phyloP scores from a whole-genome alignment of 2,113 vertebrate genomes.

The Neogale vison region DNA sequence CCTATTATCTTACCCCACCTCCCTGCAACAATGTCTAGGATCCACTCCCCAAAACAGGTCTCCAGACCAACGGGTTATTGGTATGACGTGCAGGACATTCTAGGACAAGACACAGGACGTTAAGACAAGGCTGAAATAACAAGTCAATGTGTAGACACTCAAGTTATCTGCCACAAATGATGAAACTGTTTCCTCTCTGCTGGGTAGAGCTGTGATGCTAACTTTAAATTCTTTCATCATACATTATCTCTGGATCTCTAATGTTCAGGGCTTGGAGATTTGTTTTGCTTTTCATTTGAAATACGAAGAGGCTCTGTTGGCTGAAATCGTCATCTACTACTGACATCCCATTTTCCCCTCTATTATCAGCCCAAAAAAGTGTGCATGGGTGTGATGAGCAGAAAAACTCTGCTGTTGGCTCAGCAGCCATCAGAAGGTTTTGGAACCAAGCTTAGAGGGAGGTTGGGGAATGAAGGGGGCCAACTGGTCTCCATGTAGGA shows the following conservation, averaged over 20 bases:
- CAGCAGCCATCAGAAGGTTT: background rate
- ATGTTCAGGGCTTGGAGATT: background rate
- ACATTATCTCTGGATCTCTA: conserved; percentile 3
- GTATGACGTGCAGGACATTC: background rate
- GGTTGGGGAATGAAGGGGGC: background rate
- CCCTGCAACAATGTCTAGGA: background rate
- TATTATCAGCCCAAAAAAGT: background rate
- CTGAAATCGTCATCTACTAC: background rate
- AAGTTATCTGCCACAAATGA: background rate
- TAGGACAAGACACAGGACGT: background rate
- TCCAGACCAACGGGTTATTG: background rate
- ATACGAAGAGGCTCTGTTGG: conserved; percentile 23
- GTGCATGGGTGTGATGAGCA: background rate
- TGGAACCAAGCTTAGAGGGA: background rate
- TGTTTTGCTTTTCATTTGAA: conserved; percentile 54
- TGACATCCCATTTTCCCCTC: background rate
- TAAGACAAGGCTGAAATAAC: conserved; percentile 22
- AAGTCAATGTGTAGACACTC: background rate
- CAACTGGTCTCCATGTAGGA: background rate
- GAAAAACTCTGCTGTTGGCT: background rate
- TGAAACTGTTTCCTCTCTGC: background rate
- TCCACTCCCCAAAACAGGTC: background rate
- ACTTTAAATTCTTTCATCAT: conserved; percentile 25
- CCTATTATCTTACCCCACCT: background rate
- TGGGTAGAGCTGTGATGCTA: background rate